These are phyloP conservation scores for Pluvianellus socialis DNA, from an alignment of 2,113 vertebrate genomes.

Conservation along the genomic window DNA sequence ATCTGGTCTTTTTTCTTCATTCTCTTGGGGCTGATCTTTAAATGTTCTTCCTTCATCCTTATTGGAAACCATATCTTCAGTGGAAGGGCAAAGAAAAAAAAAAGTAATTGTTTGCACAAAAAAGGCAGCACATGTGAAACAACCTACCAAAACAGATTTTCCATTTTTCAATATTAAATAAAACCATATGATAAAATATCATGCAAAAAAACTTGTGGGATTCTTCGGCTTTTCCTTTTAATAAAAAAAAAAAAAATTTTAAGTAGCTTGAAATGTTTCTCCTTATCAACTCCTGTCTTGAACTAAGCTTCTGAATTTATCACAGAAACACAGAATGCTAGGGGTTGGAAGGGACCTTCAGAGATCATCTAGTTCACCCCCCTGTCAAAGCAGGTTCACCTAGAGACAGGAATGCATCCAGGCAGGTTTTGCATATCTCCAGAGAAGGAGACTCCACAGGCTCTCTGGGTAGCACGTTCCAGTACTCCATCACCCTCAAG, in stretches of 20 bases:
- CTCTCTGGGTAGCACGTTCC: no score
- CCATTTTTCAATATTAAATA: neutral
- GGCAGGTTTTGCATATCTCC: no score
- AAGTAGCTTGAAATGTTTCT: neutral
- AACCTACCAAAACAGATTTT: neutral
- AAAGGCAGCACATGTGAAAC: neutral
- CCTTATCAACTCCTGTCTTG: neutral
- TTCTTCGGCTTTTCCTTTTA: neutral
- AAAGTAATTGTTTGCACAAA: neutral
- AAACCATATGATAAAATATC: neutral
- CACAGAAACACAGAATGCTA: no score
- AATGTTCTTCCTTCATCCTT: conserved; percentile 33
- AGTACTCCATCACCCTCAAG: no score
- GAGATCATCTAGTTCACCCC: no score
- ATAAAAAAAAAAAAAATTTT: neutral
- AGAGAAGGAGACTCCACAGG: no score
- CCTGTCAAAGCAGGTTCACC: no score
- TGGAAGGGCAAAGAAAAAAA: neutral
- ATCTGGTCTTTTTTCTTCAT: conserved; percentile 55
- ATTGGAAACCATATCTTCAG: neutral
- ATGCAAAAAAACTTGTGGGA: neutral
- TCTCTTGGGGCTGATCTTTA: conserved; percentile 32
- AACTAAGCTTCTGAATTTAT: neutral
- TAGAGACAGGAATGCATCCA: no score
- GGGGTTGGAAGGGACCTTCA: no score